These are phyloP conservation scores for Pyrocephalus nanus DNA, from an alignment of 2,797 vertebrate species.

Conservation along the genomic window DNA sequence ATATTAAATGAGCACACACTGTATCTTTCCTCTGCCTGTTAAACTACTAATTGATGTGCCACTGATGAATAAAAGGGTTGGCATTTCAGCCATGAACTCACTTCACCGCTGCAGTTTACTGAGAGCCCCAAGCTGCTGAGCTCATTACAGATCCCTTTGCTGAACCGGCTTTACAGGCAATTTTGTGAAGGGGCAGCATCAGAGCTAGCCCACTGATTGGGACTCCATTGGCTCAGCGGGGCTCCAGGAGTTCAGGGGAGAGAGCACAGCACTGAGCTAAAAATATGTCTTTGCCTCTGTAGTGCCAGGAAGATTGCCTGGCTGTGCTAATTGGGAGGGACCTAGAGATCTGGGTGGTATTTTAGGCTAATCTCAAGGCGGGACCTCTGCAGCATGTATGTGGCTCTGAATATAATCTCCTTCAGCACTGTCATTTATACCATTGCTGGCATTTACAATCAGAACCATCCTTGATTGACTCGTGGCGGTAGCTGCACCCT, in stretches of 20 bases:
- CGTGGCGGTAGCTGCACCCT: background rate
- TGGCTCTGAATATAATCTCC: slow-evolving; percentile 67
- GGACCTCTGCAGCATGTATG: slow-evolving; percentile 42
- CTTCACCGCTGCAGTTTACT: slow-evolving; percentile 17
- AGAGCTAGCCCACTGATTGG: slow-evolving; percentile 76
- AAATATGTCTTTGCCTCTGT: slow-evolving; percentile 54
- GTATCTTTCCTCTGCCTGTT: slow-evolving; percentile 23
- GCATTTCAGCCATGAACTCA: slow-evolving; percentile 50
- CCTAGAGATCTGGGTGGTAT: slow-evolving; percentile 61
- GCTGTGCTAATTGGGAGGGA: slow-evolving; percentile 66
- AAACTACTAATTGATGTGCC: slow-evolving; percentile 62
- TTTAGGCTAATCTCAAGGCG: slow-evolving; percentile 64
- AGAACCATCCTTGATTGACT: slow-evolving; percentile 62
- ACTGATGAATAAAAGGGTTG: slow-evolving; percentile 46
- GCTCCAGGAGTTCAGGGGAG: slow-evolving; percentile 61
- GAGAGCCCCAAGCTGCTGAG: slow-evolving; percentile 49
- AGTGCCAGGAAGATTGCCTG: slow-evolving; percentile 60
- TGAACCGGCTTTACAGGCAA: slow-evolving; percentile 69
- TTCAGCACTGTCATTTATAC: slow-evolving; percentile 59
- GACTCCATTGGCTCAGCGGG: slow-evolving; percentile 75
- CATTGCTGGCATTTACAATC: slow-evolving; percentile 60
- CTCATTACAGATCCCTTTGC: slow-evolving; percentile 72
- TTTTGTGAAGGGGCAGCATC: slow-evolving; percentile 76
- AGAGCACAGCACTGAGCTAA: slow-evolving; percentile 59
- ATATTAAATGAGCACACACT: slow-evolving; percentile 14